A percentile compares a stretch with the other conserved stretches of the same genome.
Conservation (phyloP, 2,797 vertebrate genomes). For the Ispidina picta region DNA sequence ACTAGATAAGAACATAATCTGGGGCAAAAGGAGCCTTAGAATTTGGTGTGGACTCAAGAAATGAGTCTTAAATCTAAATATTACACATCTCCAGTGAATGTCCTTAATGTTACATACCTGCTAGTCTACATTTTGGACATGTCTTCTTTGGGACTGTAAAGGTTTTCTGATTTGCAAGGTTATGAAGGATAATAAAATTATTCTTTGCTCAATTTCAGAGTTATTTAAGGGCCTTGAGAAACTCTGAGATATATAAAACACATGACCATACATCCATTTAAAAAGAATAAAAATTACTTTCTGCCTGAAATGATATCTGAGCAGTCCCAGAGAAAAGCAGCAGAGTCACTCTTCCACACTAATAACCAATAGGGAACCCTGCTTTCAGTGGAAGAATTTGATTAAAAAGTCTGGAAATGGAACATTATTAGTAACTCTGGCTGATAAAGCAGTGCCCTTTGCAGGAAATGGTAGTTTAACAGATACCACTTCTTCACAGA, state of each 20-base stretch:
- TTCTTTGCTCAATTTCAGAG: not conserved
- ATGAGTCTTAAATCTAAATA: not conserved
- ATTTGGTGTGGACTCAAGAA: not conserved
- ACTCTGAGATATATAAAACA: not conserved
- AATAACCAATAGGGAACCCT: conserved; percentile 28
- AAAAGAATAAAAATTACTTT: not conserved
- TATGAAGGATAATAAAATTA: not conserved
- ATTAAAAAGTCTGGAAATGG: conserved; percentile 51
- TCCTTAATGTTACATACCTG: not conserved
- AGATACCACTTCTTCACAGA: conserved; percentile 29
- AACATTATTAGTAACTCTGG: conserved; percentile 48
- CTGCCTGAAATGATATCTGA: not conserved
- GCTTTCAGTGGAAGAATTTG: conserved; percentile 11
- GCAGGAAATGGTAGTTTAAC: conserved; percentile 35
- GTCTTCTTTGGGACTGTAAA: not conserved
- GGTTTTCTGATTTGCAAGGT: not conserved
- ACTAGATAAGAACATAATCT: not conserved
- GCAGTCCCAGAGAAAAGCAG: not conserved
- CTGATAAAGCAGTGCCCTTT: conserved; percentile 51
- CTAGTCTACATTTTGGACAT: not conserved
- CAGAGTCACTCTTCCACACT: conserved; percentile 1
- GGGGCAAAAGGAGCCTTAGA: not conserved
- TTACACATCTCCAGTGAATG: not conserved
- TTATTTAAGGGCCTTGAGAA: not conserved
- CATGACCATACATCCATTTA: not conserved